These are phyloP conservation scores for Pelecanoides urinatrix DNA, from an alignment of 2,113 vertebrate species.

Conservation along the genomic window DNA sequence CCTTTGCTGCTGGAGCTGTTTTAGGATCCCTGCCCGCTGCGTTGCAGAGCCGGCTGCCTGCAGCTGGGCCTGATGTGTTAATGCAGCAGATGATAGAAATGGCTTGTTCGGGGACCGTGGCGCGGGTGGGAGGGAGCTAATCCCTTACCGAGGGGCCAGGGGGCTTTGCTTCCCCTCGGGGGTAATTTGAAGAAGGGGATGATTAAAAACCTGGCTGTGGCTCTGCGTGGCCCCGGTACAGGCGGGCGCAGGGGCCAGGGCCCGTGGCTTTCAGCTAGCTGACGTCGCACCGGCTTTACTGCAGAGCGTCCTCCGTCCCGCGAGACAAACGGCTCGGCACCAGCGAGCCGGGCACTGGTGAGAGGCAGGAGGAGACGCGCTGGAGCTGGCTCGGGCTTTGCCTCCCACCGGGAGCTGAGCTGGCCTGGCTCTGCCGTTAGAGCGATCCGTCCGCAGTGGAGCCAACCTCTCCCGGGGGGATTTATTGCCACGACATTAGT, in stretches of 20 bases:
- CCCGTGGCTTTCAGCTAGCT: not conserved
- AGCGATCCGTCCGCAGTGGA: not conserved
- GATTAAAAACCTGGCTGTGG: not conserved
- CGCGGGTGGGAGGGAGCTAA: not conserved
- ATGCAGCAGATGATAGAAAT: not conserved
- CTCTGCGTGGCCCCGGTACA: not conserved
- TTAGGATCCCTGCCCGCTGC: not conserved
- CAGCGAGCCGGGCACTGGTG: not conserved
- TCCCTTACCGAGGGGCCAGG: fast-evolving
- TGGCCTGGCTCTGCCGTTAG: not conserved
- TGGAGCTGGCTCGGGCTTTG: not conserved
- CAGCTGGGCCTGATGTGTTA: not conserved
- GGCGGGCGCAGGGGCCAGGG: too few species aligned
- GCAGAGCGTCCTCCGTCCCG: not conserved
- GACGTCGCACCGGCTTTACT: not conserved
- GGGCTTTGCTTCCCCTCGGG: not conserved
- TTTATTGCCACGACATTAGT: not conserved
- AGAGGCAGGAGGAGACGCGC: not conserved
- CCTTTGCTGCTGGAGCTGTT: not conserved
- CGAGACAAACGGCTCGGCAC: not conserved
- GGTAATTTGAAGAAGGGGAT: not conserved
- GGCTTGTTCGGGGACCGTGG: not conserved
- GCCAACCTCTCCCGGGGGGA: not conserved
- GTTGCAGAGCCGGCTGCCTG: not conserved
- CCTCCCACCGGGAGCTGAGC: not conserved